A percentile compares a stretch with the other conserved stretches of the same genome.
These are phyloP conservation scores for Ceuthmochares aereus DNA, from an alignment of 2,113 vertebrate species.

Conservation along the genomic window DNA sequence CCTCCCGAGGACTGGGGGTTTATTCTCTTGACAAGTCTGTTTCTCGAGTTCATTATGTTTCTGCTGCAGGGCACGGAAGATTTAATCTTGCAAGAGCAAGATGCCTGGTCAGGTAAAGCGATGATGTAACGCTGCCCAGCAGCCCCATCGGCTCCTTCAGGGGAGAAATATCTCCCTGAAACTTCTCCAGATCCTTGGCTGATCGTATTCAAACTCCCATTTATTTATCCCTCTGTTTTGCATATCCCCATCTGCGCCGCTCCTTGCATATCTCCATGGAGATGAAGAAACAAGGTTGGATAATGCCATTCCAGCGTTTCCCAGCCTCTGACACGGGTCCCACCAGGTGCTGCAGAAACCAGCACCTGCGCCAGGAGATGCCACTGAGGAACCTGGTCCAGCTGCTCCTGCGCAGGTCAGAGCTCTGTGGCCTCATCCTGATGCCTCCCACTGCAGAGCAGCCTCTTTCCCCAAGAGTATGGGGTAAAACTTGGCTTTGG, in stretches of 20 bases:
- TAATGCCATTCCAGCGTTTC: neutral
- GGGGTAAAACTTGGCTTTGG: neutral
- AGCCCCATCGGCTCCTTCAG: neutral
- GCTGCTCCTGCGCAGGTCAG: neutral
- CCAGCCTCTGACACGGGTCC: neutral
- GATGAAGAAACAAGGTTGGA: constrained; percentile 42
- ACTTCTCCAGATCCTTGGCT: neutral
- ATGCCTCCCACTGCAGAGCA: neutral
- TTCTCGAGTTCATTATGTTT: constrained; percentile 4
- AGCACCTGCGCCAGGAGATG: neutral
- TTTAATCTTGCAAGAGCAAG: constrained; percentile 2
- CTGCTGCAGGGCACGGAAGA: constrained; percentile 15
- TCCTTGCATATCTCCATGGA: constrained; percentile 62
- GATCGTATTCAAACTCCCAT: neutral
- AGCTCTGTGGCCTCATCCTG: neutral
- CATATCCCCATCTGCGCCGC: constrained; percentile 38
- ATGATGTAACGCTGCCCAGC: neutral
- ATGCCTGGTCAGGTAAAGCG: neutral
- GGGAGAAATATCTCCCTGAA: neutral
- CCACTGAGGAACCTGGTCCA: neutral
- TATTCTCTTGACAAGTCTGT: constrained; percentile 15
- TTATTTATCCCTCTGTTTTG: constrained; percentile 48
- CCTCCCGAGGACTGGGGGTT: neutral
- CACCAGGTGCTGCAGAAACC: neutral
- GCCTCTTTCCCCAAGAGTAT: neutral